phyloP scores from a whole-genome alignment of 2,113 vertebrate species.

The Psittacara wagleri region DNA sequence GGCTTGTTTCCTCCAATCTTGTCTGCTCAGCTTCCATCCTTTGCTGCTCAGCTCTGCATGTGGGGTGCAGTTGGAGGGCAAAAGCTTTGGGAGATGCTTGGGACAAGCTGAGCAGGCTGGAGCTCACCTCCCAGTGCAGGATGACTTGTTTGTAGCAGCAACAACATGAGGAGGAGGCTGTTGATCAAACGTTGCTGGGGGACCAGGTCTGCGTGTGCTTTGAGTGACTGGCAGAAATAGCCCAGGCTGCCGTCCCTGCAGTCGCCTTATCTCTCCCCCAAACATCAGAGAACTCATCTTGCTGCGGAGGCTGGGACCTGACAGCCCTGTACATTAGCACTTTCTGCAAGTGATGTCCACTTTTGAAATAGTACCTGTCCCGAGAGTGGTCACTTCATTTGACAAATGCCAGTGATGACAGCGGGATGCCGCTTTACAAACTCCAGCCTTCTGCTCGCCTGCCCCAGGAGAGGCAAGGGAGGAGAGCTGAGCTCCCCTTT shows the following conservation, averaged over 20 bases:
- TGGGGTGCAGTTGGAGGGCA: rapidly evolving
- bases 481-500: neutral
- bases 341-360: conserved; percentile 72
- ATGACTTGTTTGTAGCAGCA: neutral
- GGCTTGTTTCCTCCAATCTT: neutral
- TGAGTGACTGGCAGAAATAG: neutral
- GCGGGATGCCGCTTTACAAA: conserved; percentile 51
- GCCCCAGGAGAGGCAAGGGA: neutral
- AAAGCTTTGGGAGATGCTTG: neutral
- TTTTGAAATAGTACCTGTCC: conserved; percentile 67
- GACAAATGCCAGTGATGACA: conserved; percentile 76
- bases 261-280: neutral
- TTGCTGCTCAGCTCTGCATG: rapidly evolving
- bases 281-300: neutral
- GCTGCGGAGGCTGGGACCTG: conserved; percentile 37
- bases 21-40: rapidly evolving
- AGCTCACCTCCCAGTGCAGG: neutral
- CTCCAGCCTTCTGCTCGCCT: neutral
- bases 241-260: neutral
- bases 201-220: neutral
- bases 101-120: neutral
- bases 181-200: neutral
- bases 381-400: conserved; percentile 70
- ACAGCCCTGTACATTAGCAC: conserved; percentile 67
- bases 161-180: neutral